Evolutionary conservation across 2,888 invertebrate genomes (phyloP).

Genomic region (Ochropleura leucogaster): DNA sequence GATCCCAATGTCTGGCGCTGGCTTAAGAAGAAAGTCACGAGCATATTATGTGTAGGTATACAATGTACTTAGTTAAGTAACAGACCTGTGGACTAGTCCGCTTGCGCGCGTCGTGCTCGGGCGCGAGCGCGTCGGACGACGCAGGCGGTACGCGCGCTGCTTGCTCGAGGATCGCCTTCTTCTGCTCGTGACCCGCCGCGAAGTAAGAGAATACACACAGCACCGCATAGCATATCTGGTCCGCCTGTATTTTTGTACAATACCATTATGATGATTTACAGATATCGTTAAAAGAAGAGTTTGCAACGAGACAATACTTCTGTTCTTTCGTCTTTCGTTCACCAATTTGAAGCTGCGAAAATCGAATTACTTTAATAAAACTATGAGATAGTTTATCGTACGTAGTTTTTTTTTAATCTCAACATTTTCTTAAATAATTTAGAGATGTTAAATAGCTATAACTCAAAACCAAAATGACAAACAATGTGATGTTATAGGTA

Average conservation of each 20-base stretch:
- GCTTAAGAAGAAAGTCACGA: no score
- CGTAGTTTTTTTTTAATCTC: neutral
- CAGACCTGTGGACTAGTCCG: conserved; percentile 61
- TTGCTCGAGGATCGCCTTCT: conserved; percentile 89
- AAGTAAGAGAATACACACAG: conserved; percentile 99
- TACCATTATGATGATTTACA: neutral
- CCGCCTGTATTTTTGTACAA: conserved; percentile 93
- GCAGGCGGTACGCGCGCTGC: conserved; percentile 83
- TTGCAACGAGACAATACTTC: neutral
- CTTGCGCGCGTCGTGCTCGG: conserved; percentile 41
- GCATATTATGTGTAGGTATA: neutral
- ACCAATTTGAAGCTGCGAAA: neutral
- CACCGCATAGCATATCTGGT: conserved; percentile 99
- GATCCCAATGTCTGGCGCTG: no score
- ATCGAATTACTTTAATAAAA: neutral
- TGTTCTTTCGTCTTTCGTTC: neutral
- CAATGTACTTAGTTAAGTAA: neutral
- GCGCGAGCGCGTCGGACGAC: conserved; percentile 56
- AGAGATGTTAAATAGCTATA: neutral
- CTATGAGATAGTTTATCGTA: neutral
- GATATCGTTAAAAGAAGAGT: neutral
- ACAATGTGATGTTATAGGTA: neutral
- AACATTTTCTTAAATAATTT: neutral
- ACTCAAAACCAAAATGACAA: neutral
- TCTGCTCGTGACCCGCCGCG: conserved; percentile 96